phyloP scores from a whole-genome alignment of 2,113 vertebrate species.

The Psophia crepitans region DNA sequence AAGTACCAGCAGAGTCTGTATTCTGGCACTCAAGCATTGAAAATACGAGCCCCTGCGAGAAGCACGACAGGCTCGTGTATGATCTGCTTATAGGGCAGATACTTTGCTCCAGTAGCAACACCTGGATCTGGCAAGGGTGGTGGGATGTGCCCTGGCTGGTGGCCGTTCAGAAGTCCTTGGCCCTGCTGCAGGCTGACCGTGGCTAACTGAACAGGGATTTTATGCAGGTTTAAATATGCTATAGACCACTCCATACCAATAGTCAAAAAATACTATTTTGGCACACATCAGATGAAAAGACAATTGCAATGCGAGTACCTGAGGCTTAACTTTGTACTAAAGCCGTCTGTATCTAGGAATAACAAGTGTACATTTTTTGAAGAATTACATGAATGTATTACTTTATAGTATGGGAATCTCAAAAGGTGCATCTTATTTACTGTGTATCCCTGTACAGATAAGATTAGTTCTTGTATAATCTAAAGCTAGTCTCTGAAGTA shows the following conservation, averaged over 20 bases:
- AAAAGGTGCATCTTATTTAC: conserved; percentile 10
- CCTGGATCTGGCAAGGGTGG: neutral
- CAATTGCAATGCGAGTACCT: neutral
- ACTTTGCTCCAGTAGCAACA: neutral
- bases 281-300: neutral
- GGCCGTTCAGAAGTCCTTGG: accelerated
- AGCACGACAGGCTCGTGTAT: accelerated
- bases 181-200: accelerated
- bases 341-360: neutral
- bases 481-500: neutral
- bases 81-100: accelerated
- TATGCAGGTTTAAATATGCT: neutral
- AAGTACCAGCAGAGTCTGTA: neutral
- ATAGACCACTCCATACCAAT: neutral
- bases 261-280: neutral
- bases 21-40: accelerated
- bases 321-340: conserved; percentile 38
- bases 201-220: neutral
- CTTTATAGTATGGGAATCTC: neutral
- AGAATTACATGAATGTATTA: neutral
- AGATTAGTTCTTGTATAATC: neutral
- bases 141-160: neutral
- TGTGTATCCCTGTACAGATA: neutral
- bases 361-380: conserved; percentile 39
- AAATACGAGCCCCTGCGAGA: accelerated